phyloP scores from a whole-genome alignment of 2,113 vertebrate species.

The Perca schrenkii region DNA sequence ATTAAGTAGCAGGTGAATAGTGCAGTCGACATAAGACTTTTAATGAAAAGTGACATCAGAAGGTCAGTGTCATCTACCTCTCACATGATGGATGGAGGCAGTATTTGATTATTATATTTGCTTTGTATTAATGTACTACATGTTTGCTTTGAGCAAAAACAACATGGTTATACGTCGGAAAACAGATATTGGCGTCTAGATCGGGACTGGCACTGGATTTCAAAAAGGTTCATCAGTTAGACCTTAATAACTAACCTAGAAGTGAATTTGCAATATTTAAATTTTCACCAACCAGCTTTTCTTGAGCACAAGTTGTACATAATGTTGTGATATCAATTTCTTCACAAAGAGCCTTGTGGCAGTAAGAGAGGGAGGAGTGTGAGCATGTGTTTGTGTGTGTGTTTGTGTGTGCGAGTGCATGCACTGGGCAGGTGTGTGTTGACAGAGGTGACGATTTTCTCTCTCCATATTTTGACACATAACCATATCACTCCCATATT shows the following conservation, averaged over 20 bases:
- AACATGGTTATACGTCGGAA: neutral
- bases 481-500: constrained; percentile 63
- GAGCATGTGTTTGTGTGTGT: neutral
- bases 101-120: constrained; percentile 2
- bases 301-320: constrained; percentile 35
- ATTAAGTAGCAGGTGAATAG: neutral
- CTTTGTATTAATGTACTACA: neutral
- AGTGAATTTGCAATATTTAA: constrained; percentile 27
- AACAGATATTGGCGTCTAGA: neutral
- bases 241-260: constrained; percentile 29
- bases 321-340: constrained; percentile 47
- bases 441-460: constrained; percentile 78
- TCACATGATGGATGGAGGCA: neutral
- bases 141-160: neutral
- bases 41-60: constrained; percentile 13
- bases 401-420: constrained; percentile 9
- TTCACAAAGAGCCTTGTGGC: constrained; percentile 24
- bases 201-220: neutral
- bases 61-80: neutral
- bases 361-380: neutral
- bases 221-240: constrained; percentile 30
- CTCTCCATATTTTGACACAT: constrained; percentile 81
- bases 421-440: constrained; percentile 67
- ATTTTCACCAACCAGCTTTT: constrained; percentile 32
- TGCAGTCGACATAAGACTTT: neutral